Base-by-base conservation (phyloP, 1,140 invertebrate species). In the Helicorthomorpha holstii region DNA sequence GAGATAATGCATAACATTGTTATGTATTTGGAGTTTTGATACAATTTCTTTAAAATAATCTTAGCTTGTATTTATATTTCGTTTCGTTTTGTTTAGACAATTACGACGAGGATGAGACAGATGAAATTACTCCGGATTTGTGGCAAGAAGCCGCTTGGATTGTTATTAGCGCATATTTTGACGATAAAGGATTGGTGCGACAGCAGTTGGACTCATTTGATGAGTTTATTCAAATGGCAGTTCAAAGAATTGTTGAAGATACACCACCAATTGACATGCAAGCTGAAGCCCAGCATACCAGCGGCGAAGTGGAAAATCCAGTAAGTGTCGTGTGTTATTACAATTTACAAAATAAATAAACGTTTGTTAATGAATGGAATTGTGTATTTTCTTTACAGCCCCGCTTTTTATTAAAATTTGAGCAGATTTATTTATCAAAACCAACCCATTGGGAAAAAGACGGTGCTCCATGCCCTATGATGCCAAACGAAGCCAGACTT, bases 141-240 rank as follows among this genome's bases (percentile, higher is more conserved):
- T 97, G 92, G 92, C 91, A 98, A 70, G 95, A 98, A 75, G 94
- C 94, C n/a, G 98, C 93, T 63, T 98, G 95, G 95, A 95, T 97
- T 66, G 93, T 98, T 42, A 98, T 98, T 61, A 94, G 92, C 63
- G 89, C 94, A 1, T 98, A 98, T 69, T 98, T 98, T 70, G 94
- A 98, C 67, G 94, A 98, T 66, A 98, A 98, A 73, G 94, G 89
- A 52, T 74, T 98, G 43, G 94, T 98, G n/a, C 76, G 94, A 48
- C 94, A 98, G 64, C 94, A 98, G 64, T 70, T 98, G 55, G 95
- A 98, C 63, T 97, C 91, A 59, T 98, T 98, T 70, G 95, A 98
- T 75, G 94, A 98, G 72, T 98, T 98, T 64, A 97, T 98, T 67
- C 92, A 97, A 65, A 98, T 98, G 92, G 97, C 92, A 12, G 92